Percentiles rank a stretch among this genome's conserved stretches.
These are phyloP conservation scores for Nansenia antarctica DNA, from an alignment of 2,113 vertebrate genomes.

Conservation along the genomic window DNA sequence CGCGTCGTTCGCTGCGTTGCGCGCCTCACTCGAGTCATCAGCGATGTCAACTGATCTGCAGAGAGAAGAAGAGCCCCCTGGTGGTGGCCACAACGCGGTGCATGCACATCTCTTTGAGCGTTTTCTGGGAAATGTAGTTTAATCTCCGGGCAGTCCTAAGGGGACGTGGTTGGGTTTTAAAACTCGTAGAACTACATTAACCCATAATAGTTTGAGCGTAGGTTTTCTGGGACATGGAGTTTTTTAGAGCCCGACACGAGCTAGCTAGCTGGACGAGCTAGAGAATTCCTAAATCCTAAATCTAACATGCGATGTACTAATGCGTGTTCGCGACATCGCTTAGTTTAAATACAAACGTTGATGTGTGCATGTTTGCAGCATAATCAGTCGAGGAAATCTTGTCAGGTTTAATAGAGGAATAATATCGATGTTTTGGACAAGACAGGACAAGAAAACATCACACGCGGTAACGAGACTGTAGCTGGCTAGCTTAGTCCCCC, in stretches of 20 bases:
- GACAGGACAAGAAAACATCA: neutral
- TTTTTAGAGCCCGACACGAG: slow-evolving; percentile 4
- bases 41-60: slow-evolving; percentile 52
- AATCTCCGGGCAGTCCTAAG: no score
- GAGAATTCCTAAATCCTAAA: neutral
- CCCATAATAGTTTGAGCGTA: no score
- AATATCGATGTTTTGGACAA: neutral
- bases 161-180: no score
- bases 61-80: no score
- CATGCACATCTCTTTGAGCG: neutral
- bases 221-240: slow-evolving; percentile 49
- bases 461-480: neutral
- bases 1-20: slow-evolving; percentile 61
- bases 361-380: no score
- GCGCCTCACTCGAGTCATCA: slow-evolving; percentile 59
- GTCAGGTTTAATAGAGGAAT: neutral
- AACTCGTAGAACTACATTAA: no score
- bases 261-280: slow-evolving; percentile 18
- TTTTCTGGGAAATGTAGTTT: slow-evolving; percentile 66
- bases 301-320: no score
- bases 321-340: no score
- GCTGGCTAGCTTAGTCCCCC: neutral
- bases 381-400: no score
- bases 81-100: slow-evolving; percentile 40
- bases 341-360: no score